These are phyloP conservation scores for Anastrepha obliqua DNA, from an alignment of 1,140 invertebrate genomes.

Conservation along the genomic window DNA sequence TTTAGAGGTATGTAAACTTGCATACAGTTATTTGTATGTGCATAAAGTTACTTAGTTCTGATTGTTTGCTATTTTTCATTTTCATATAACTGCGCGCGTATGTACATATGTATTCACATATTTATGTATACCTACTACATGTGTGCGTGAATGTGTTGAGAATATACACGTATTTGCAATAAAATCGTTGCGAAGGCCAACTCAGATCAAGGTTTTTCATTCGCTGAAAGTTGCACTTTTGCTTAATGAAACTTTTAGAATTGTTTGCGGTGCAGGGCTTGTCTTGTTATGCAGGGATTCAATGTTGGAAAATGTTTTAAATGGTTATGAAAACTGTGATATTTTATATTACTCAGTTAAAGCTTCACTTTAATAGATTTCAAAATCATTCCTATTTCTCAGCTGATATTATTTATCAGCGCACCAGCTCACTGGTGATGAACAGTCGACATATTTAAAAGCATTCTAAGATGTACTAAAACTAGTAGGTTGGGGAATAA, in stretches of 20 bases:
- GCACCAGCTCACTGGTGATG: too few relatives aligned
- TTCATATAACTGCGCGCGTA: background rate
- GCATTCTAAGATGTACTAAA: too few relatives aligned
- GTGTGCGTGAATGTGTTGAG: background rate
- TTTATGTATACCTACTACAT: background rate
- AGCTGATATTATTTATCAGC: too few relatives aligned
- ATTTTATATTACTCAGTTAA: too few relatives aligned
- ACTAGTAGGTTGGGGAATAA: too few relatives aligned
- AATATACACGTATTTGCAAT: background rate
- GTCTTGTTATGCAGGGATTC: background rate
- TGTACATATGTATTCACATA: background rate
- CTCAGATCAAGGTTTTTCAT: conserved; percentile 36
- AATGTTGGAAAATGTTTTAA: background rate
- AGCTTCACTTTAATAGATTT: too few relatives aligned
- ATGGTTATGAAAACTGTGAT: background rate
- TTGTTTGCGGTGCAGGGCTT: background rate
- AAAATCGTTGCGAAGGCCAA: conserved; percentile 13
- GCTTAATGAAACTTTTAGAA: conserved; percentile 19
- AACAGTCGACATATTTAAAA: too few relatives aligned
- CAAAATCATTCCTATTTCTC: too few relatives aligned
- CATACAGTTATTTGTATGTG: too few relatives aligned
- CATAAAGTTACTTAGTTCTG: background rate
- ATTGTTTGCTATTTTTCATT: background rate
- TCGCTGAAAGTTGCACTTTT: background rate
- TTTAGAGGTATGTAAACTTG: too few relatives aligned